These are phyloP conservation scores for Nyctalus aviator DNA, from an alignment of 2,797 vertebrate species.

Conservation along the genomic window DNA sequence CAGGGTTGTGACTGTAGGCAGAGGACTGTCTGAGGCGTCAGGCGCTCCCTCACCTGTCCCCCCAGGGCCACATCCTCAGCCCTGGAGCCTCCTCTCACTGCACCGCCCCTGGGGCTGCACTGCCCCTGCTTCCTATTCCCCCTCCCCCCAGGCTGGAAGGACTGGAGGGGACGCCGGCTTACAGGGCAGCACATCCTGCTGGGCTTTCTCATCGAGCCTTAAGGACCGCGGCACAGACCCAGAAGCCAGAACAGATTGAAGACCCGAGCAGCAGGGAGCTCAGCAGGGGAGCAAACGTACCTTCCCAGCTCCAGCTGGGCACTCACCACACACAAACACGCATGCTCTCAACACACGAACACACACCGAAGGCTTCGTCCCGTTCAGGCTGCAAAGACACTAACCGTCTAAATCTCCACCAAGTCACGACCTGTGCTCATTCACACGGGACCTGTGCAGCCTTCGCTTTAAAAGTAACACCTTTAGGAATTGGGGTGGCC, in stretches of 20 bases:
- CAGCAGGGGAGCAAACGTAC: rapidly evolving
- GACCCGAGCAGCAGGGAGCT: neutral
- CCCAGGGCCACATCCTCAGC: no score
- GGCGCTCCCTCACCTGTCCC: no score
- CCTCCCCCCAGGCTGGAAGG: no score
- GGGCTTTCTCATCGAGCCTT: neutral
- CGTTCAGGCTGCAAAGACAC: neutral
- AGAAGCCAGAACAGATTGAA: rapidly evolving
- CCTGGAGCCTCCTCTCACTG: no score
- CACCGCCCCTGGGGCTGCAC: no score
- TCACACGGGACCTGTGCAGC: rapidly evolving
- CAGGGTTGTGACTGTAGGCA: neutral
- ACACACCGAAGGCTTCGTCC: rapidly evolving
- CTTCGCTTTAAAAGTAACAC: neutral
- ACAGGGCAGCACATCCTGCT: rapidly evolving
- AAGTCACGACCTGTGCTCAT: neutral
- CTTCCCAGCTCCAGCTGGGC: rapidly evolving
- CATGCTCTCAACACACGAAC: rapidly evolving
- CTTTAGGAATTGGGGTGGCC: neutral
- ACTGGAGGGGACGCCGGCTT: no score
- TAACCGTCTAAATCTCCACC: neutral
- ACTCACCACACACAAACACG: rapidly evolving
- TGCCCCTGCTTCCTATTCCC: no score
- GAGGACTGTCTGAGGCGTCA: neutral
- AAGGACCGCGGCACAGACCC: neutral